Percentiles rank a stretch among this genome's conserved stretches.
phyloP scores from a whole-genome alignment of 2,888 invertebrate genomes.

The Nyleta sp. region DNA sequence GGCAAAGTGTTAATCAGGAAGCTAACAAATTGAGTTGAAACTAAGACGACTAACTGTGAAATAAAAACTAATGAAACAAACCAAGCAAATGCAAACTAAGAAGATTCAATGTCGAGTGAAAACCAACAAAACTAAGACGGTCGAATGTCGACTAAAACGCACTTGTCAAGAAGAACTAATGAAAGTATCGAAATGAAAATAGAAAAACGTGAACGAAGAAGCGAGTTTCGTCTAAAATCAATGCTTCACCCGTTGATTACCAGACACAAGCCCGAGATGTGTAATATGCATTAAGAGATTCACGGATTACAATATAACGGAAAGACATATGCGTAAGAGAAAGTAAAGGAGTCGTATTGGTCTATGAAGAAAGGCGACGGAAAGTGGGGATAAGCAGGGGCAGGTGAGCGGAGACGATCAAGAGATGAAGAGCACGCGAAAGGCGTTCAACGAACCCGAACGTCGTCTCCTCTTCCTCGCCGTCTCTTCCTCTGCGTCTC shows the following conservation, averaged over 20 bases:
- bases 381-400: constrained; percentile 60
- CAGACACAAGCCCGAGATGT: background rate
- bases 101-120: no score
- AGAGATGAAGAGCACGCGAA: constrained; percentile 68
- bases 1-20: no score
- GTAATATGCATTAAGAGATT: constrained; percentile 9
- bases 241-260: background rate
- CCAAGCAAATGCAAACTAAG: no score
- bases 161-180: no score
- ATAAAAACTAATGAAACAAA: no score
- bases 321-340: constrained; percentile 64
- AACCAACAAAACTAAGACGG: no score
- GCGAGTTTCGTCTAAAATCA: background rate
- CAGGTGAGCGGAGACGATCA: constrained; percentile 65
- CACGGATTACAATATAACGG: constrained; percentile 58
- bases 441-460: constrained; percentile 71
- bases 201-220: no score
- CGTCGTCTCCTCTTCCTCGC: constrained; percentile 43
- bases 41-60: no score
- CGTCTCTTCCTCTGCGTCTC: constrained; percentile 31
- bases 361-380: constrained; percentile 59
- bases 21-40: no score
- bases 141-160: no score
- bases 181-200: no score
- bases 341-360: constrained; percentile 56